Percentiles rank a stretch among this genome's conserved stretches.
Evolutionary conservation across 2,888 invertebrate species (phyloP).

Genomic region (Microctonus brassicae): DNA sequence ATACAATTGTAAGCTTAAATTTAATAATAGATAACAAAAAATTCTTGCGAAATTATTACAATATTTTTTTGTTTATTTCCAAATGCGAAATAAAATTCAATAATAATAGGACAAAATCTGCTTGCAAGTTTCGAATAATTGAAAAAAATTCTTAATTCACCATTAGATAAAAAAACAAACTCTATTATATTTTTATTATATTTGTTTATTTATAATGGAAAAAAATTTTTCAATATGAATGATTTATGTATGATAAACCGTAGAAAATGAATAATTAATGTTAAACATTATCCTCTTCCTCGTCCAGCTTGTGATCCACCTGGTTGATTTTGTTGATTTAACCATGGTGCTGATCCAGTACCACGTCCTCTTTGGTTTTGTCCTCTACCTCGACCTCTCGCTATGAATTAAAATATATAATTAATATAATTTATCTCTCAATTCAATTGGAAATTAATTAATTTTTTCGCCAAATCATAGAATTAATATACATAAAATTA

Average conservation of each 20-base stretch:
- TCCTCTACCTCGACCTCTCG: conserved; percentile 66
- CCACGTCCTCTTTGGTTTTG: conserved; percentile 67
- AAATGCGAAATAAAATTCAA: no score
- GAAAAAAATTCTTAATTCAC: no score
- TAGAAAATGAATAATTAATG: neutral
- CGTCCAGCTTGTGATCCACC: conserved; percentile 64
- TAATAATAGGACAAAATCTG: no score
- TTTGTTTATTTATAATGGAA: neutral
- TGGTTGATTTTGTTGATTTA: conserved; percentile 67
- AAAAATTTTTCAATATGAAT: neutral
- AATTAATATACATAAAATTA: no score
- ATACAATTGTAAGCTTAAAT: no score
- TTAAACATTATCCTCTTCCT: conserved; percentile 61
- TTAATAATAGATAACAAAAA: no score
- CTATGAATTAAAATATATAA: conserved; percentile 44
- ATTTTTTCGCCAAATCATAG: neutral
- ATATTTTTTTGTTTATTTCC: no score
- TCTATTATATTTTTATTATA: neutral
- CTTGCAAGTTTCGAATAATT: no score
- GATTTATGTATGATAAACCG: neutral
- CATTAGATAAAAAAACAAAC: neutral
- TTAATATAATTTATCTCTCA: neutral
- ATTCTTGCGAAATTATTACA: no score
- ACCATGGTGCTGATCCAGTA: conserved; percentile 67
- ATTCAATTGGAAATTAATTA: neutral